Percentiles rank a stretch among this genome's conserved stretches.
These are phyloP conservation scores for Folsomia manolachei DNA, from an alignment of 2,888 invertebrate species.

Conservation along the genomic window DNA sequence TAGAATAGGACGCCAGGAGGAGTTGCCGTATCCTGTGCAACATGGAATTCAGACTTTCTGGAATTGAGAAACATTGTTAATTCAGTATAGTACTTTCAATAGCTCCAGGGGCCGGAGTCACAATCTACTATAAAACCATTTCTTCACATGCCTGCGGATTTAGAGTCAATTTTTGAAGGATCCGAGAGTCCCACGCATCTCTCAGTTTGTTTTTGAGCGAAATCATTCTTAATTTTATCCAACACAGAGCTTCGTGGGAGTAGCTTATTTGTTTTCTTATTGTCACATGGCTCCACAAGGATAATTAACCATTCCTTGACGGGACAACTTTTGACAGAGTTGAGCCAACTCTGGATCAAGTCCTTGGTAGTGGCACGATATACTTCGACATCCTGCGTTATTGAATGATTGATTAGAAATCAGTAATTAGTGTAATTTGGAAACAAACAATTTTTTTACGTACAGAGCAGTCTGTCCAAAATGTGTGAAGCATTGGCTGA, in stretches of 20 bases:
- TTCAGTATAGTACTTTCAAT: no score
- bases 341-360: slow-evolving; percentile 84
- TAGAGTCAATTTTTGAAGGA: slow-evolving; percentile 82
- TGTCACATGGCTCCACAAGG: slow-evolving; percentile 86
- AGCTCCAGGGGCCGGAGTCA: no score
- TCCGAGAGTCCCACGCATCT: slow-evolving; percentile 85
- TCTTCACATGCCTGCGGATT: no score
- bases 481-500: slow-evolving; percentile 88
- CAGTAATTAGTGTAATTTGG: background rate
- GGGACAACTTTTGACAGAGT: slow-evolving; percentile 69
- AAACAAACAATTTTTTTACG: no score
- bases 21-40: slow-evolving; percentile 78
- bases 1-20: slow-evolving; percentile 80
- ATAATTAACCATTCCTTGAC: slow-evolving; percentile 84
- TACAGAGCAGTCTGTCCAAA: slow-evolving; percentile 92
- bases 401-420: slow-evolving; percentile 46
- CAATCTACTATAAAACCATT: no score
- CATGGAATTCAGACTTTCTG: slow-evolving; percentile 86
- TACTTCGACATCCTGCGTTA: slow-evolving; percentile 86
- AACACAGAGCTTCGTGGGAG: slow-evolving; percentile 87
- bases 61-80: no score
- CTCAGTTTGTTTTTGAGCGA: slow-evolving; percentile 81
- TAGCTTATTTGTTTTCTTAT: slow-evolving; percentile 84
- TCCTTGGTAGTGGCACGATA: slow-evolving; percentile 85
- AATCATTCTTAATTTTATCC: slow-evolving; percentile 91